Evolutionary conservation across 92 coral and sea anemone species (phyloP).

Genomic region (Palythoa grandiflora): DNA sequence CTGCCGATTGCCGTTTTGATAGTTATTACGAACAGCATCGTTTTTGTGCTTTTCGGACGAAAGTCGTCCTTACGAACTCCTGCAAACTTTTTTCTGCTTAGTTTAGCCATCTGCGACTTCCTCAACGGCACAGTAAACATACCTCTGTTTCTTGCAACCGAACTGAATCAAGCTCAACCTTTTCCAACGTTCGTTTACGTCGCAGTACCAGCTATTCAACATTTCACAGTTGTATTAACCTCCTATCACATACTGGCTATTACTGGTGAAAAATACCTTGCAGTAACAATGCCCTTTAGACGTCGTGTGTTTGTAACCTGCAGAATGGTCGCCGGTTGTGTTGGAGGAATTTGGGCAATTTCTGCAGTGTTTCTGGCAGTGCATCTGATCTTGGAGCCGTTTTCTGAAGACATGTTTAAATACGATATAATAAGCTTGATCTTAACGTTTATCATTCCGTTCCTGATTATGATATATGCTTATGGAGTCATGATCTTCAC

Average conservation of each 20-base stretch:
- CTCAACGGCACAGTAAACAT: slow-evolving; percentile 32
- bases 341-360: slow-evolving; percentile 32
- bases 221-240: slow-evolving; percentile 7
- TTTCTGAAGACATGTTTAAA: background rate
- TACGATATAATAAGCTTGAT: background rate
- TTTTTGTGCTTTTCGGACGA: slow-evolving; percentile 30
- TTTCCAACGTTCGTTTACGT: background rate
- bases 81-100: slow-evolving; percentile 24
- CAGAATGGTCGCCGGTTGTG: background rate
- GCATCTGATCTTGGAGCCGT: background rate
- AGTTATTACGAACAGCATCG: slow-evolving; percentile 1
- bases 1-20: slow-evolving; percentile 24
- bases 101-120: slow-evolving; percentile 27
- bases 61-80: slow-evolving; percentile 17
- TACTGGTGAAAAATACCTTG: slow-evolving; percentile 29
- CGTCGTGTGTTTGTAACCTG: background rate
- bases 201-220: slow-evolving; percentile 28
- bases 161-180: background rate
- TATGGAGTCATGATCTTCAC: slow-evolving; percentile 19
- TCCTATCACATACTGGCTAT: slow-evolving; percentile 35
- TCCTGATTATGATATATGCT: slow-evolving; percentile 7
- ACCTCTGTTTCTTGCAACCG: slow-evolving; percentile 4
- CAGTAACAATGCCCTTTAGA: slow-evolving; percentile 35
- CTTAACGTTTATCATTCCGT: slow-evolving; percentile 7
- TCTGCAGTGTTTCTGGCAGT: background rate